Percentiles rank a stretch among this genome's conserved stretches.
Evolutionary conservation across 2,113 vertebrate genomes (phyloP).

Genomic region (Calonectris borealis): DNA sequence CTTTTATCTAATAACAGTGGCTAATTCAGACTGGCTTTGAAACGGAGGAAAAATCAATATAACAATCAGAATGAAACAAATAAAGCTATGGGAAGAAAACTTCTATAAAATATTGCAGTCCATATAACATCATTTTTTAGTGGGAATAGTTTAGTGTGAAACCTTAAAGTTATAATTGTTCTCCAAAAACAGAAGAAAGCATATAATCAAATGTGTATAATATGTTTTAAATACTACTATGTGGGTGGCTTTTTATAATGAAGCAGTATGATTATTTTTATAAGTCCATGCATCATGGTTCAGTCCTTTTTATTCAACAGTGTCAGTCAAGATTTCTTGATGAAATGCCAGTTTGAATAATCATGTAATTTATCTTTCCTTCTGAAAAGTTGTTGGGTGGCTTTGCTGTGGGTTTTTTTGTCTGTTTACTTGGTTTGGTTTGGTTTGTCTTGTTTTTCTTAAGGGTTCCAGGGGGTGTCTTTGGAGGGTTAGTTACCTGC

Average conservation of each 20-base stretch:
- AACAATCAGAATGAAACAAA: background rate
- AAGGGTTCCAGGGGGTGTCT: fast-evolving
- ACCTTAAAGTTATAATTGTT: background rate
- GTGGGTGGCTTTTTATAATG: background rate
- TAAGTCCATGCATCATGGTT: background rate
- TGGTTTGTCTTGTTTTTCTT: background rate
- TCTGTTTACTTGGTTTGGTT: background rate
- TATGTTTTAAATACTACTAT: background rate
- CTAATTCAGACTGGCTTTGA: background rate
- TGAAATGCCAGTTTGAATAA: background rate
- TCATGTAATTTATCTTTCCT: background rate
- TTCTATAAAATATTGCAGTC: background rate
- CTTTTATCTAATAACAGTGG: background rate
- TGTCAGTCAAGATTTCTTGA: background rate
- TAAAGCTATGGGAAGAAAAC: background rate
- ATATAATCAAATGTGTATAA: background rate
- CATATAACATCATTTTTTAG: background rate
- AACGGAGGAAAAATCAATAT: background rate
- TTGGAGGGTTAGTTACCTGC: background rate
- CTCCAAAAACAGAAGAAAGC: background rate
- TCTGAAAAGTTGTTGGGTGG: background rate
- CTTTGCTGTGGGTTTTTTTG: background rate
- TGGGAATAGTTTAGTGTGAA: background rate
- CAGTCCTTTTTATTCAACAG: background rate
- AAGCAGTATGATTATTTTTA: background rate